A percentile compares a stretch with the other conserved stretches of the same genome.
Conservation (phyloP, 2,888 invertebrate genomes). For the Eucera pruinosa region DNA sequence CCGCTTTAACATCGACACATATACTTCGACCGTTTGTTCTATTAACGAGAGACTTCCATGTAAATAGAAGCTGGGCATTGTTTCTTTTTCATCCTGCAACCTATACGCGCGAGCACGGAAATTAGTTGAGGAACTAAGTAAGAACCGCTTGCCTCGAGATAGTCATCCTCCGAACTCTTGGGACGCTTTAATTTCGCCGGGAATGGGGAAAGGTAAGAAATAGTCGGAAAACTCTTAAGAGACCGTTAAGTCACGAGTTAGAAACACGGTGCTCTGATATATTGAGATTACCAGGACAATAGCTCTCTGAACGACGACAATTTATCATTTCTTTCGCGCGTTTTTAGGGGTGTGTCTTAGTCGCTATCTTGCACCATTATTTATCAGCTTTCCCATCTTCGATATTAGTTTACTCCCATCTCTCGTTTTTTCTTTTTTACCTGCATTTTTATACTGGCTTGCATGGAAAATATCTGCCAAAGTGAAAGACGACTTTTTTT, state of each 20-base stretch:
- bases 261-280: background rate
- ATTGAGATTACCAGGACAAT: background rate
- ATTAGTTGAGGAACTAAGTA: conserved; percentile 15
- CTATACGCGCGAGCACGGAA: background rate
- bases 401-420: conserved; percentile 32
- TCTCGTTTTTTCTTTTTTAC: too few relatives aligned
- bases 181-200: conserved; percentile 25
- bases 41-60: background rate
- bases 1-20: background rate
- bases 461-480: too few relatives aligned
- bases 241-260: conserved; percentile 11
- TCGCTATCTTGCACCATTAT: background rate
- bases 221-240: conserved; percentile 16
- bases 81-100: conserved; percentile 2
- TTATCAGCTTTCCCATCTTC: conserved; percentile 23
- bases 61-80: conserved; percentile 6
- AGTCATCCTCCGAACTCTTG: background rate
- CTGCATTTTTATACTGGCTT: too few relatives aligned
- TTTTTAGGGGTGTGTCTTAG: too few relatives aligned
- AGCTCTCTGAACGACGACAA: conserved; percentile 3
- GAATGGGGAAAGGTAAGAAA: background rate
- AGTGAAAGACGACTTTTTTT: too few relatives aligned
- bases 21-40: background rate
- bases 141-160: conserved; percentile 18
- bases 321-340: conserved; percentile 17